phyloP scores from a whole-genome alignment of 2,888 invertebrate genomes.

The Timema cristinae region DNA sequence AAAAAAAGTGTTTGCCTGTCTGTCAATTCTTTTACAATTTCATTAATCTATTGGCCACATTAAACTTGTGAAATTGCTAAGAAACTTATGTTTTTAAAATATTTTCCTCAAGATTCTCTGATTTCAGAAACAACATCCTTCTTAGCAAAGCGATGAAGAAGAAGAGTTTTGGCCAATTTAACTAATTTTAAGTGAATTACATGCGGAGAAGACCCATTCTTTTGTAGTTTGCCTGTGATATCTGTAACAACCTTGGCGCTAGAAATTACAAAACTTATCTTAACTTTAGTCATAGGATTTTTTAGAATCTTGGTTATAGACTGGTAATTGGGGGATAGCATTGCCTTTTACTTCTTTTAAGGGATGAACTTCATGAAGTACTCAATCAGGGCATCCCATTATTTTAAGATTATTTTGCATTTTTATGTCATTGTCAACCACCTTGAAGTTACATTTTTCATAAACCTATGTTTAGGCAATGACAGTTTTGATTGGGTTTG shows the following conservation, averaged over 20 bases:
- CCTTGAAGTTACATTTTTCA: background rate
- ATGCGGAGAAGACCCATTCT: background rate
- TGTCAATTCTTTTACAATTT: background rate
- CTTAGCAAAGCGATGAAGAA: background rate
- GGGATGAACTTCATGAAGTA: no score
- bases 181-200: background rate
- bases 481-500: background rate
- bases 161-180: background rate
- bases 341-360: no score
- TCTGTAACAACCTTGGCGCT: background rate
- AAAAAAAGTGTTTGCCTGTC: background rate
- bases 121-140: no score
- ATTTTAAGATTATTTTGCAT: no score
- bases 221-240: constrained; percentile 6
- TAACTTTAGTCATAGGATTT: background rate
- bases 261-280: background rate
- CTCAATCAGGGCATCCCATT: no score
- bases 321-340: background rate
- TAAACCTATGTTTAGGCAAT: background rate
- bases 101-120: background rate
- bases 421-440: background rate
- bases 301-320: background rate
- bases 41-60: background rate
- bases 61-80: background rate
- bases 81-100: background rate